Evolutionary conservation across 2,888 invertebrate genomes (phyloP).

Genomic region (Callyntrura guangdongensis): DNA sequence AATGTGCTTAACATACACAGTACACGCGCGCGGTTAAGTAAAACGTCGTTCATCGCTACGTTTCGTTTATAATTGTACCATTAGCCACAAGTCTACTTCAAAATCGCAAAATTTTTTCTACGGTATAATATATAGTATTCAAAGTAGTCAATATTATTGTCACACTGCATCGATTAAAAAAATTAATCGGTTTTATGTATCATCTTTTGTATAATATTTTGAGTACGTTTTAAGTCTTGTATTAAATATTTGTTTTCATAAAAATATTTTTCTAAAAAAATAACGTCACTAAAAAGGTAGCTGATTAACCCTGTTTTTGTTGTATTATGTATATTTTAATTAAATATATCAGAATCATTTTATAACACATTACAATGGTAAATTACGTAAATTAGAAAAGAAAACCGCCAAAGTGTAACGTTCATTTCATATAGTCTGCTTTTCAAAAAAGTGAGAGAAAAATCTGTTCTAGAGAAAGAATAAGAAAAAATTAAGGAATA

Average conservation of each 20-base stretch:
- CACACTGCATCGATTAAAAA: conserved; percentile 35
- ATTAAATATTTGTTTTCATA: conserved; percentile 13
- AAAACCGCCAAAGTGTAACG: conserved; percentile 3
- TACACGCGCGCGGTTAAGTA: background rate
- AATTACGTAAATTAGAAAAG: conserved; percentile 43
- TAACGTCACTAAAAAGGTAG: background rate
- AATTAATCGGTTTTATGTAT: conserved; percentile 25
- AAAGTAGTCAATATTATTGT: background rate
- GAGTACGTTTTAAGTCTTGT: conserved; percentile 22
- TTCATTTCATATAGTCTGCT: conserved; percentile 18
- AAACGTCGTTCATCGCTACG: background rate
- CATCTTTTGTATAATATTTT: background rate
- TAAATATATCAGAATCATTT: conserved; percentile 3
- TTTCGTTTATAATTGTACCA: background rate
- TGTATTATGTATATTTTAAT: background rate
- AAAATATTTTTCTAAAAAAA: background rate
- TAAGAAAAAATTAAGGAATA: conserved; percentile 61
- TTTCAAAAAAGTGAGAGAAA: conserved; percentile 48
- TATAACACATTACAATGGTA: conserved; percentile 31
- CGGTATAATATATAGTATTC: background rate
- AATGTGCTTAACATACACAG: background rate
- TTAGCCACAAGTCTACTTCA: background rate
- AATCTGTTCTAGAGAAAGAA: conserved; percentile 46
- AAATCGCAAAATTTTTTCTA: background rate
- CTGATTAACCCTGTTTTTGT: background rate